phyloP scores from a whole-genome alignment of 2,888 invertebrate species.

The Epinotia ramella region DNA sequence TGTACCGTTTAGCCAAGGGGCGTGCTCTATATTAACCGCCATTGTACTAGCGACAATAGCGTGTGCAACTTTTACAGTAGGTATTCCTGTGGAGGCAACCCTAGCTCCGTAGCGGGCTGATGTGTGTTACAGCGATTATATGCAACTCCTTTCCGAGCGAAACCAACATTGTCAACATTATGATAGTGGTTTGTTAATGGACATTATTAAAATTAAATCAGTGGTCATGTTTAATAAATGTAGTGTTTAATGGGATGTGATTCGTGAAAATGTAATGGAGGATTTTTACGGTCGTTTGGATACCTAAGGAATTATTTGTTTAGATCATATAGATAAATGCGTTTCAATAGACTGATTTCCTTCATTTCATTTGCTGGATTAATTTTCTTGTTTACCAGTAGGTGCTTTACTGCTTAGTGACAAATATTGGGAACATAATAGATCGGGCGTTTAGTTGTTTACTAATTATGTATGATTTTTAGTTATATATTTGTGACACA shows the following conservation, averaged over 20 bases:
- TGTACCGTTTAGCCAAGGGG: not conserved
- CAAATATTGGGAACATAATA: not conserved
- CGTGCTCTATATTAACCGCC: conserved; percentile 20
- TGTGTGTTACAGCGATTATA: conserved; percentile 50
- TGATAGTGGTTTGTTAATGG: conserved; percentile 42
- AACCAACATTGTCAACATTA: conserved; percentile 49
- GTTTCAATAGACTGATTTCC: no score
- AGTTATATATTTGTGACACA: conserved; percentile 55
- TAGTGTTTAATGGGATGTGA: conserved; percentile 21
- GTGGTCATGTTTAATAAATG: conserved; percentile 24
- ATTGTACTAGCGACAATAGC: conserved; percentile 17
- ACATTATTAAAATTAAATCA: conserved; percentile 44
- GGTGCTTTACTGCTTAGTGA: not conserved
- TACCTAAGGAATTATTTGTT: not conserved
- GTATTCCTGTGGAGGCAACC: conserved; percentile 49
- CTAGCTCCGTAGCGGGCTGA: conserved; percentile 45
- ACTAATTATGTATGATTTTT: not conserved
- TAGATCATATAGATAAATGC: not conserved
- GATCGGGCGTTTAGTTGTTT: not conserved
- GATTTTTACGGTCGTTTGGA: not conserved
- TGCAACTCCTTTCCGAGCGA: conserved; percentile 52
- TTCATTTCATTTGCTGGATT: not conserved
- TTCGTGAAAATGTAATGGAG: conserved; percentile 6
- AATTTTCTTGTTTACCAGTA: not conserved
- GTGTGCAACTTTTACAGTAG: conserved; percentile 17